Evolutionary conservation across 2,888 invertebrate species (phyloP), one percentile per base, ranked within the genome.

Genomic region (Netelia inedita): DNA sequence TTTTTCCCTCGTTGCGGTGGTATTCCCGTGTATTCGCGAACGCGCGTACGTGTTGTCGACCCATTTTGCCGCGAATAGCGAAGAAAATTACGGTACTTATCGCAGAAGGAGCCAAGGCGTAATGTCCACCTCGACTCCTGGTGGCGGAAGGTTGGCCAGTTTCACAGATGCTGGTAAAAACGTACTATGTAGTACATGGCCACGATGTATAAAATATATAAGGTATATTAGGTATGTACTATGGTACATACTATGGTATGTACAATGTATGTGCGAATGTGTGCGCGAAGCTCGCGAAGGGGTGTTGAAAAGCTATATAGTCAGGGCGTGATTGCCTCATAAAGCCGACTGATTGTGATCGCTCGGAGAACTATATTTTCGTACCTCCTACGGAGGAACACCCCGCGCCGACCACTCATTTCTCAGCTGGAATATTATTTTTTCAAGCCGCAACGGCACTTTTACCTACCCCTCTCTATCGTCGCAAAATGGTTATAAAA

Each of bases 321-420:
- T 63, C 41, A 57, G 68, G 82, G 83, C 76, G 89, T 88, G 88
- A 90, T 89, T 90, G 88, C 89, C 88, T 88, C 89, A 86, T 90
- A 89, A 90, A 90, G 87, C 79, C 86, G 83, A 86, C 85, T 87
- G 90, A 90, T 89, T 89, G 88, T 86, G 88, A 89, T 90, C 89
- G 87, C 87, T 81, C 59, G 78, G 81, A 80, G 85, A 81, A 46
- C 78, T 69, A 73, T 80, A 80, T 85, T 84, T 80, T 74, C 74
- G 65, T 73, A 80, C 86, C 75, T 83, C 69, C 79, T 57, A 75
- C 68, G 46, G 72, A 71, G 72, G 46, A 28, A 78, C 63, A 69
- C 68, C 74, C 28, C 55, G n/a, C 86, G 85, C 87, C 86, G 86
- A 87, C 84, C 88, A 81, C 59, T 68, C 57, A 73, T 81, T 79